Conservation (phyloP, 53 echinoderm and acorn worm species). For the Paracentrotus lividus region DNA sequence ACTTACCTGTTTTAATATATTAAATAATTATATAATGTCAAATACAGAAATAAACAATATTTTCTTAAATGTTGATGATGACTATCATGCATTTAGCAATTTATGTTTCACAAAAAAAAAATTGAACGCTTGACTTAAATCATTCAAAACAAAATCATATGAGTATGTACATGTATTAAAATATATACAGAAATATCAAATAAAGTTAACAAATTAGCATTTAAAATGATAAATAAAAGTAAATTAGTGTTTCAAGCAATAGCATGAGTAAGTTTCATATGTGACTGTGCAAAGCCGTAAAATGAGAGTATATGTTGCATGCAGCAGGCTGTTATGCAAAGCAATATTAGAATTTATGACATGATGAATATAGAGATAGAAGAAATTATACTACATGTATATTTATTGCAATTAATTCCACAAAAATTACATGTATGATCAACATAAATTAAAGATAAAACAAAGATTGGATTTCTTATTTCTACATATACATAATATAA, state of each 20-base stretch:
- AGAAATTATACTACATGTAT: too few species aligned
- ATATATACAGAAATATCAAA: neutral
- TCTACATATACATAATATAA: too few species aligned
- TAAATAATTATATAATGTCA: too few species aligned
- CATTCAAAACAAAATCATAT: neutral
- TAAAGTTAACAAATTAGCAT: neutral
- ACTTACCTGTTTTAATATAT: neutral
- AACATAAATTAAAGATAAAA: too few species aligned
- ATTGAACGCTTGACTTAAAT: neutral
- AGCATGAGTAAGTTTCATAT: neutral
- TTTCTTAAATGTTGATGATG: neutral
- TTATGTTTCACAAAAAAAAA: neutral
- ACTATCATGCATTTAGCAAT: neutral
- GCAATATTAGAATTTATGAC: neutral
- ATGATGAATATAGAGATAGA: too few species aligned
- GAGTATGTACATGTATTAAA: neutral
- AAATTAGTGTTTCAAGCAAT: neutral
- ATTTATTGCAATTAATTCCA: neutral
- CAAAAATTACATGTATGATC: too few species aligned
- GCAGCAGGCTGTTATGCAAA: neutral
- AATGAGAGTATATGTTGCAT: neutral
- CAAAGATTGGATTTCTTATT: too few species aligned
- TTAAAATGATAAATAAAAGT: neutral
- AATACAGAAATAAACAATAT: neutral
- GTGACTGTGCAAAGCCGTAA: neutral